These are phyloP conservation scores for Autographa gamma DNA, from an alignment of 2,888 invertebrate genomes.

Conservation along the genomic window DNA sequence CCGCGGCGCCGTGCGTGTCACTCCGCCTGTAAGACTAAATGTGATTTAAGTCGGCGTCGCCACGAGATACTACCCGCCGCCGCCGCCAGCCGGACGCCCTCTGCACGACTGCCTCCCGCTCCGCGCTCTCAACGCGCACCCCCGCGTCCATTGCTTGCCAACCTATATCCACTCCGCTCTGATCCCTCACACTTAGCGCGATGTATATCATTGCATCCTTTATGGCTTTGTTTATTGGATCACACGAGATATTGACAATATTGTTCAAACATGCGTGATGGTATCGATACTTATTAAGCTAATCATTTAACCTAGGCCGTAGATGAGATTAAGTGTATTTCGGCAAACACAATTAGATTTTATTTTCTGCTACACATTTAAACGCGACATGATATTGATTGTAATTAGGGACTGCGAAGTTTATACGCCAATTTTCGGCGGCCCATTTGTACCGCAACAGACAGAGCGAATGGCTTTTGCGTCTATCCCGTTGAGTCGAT, in stretches of 20 bases:
- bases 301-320: neutral
- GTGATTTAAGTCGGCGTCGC: slow-evolving; percentile 76
- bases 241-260: slow-evolving; percentile 5
- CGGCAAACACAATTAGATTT: neutral
- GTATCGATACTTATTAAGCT: neutral
- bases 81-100: slow-evolving; percentile 70
- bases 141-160: slow-evolving; percentile 54
- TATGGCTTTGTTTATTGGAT: slow-evolving; percentile 22
- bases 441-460: slow-evolving; percentile 34
- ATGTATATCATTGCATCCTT: slow-evolving; percentile 27
- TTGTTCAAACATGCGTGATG: slow-evolving; percentile 5
- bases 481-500: slow-evolving; percentile 43
- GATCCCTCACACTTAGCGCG: slow-evolving; percentile 35
- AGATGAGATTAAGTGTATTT: neutral
- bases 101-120: slow-evolving; percentile 70
- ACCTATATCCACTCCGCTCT: slow-evolving; percentile 52
- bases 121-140: slow-evolving; percentile 64
- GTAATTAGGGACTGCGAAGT: slow-evolving; percentile 30
- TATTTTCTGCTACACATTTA: slow-evolving; percentile 10
- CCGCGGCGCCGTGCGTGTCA: slow-evolving; percentile 70
- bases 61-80: slow-evolving; percentile 73
- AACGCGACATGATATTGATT: slow-evolving; percentile 20
- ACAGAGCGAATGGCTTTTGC: slow-evolving; percentile 34
- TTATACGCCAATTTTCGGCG: slow-evolving; percentile 36
- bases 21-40: slow-evolving; percentile 77